Conservation (phyloP, 2,797 vertebrate genomes). For the Sardinella longiceps region DNA sequence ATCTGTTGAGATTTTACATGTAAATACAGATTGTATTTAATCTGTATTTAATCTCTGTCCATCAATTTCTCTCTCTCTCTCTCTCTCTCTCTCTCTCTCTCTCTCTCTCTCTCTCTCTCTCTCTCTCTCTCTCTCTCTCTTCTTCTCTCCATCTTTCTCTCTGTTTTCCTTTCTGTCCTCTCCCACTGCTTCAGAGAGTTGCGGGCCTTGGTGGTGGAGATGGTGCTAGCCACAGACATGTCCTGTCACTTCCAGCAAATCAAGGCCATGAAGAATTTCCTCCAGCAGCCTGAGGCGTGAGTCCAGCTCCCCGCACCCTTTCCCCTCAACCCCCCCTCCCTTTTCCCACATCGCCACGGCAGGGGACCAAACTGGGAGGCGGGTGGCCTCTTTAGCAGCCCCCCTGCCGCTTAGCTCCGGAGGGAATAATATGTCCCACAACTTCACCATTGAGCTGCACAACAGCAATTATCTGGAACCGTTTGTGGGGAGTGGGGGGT, state of each 20-base stretch:
- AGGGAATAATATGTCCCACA: not conserved
- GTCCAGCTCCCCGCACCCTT: constrained; percentile 56
- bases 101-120: not conserved
- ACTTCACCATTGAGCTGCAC: not conserved
- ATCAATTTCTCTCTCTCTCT: not conserved
- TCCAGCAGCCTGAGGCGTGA: constrained; percentile 93
- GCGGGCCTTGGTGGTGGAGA: constrained; percentile 90
- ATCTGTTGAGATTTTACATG: not conserved
- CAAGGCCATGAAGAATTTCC: constrained; percentile 92
- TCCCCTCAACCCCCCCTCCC: not conserved
- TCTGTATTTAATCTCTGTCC: not conserved
- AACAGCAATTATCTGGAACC: constrained; percentile 2
- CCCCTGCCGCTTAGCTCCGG: not conserved
- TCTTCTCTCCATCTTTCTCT: not conserved
- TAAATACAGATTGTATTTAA: not conserved
- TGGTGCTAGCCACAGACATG: constrained; percentile 98
- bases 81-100: not conserved
- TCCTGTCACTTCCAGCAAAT: constrained; percentile 98
- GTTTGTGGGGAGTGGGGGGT: not conserved
- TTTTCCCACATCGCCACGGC: not conserved
- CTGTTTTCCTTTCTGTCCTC: not conserved
- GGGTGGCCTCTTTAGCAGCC: not conserved
- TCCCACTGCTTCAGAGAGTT: constrained; percentile 78
- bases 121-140: not conserved
- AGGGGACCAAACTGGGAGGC: not conserved